A percentile compares a stretch with the other conserved stretches of the same genome.
These are phyloP conservation scores for Chrysomallon squamiferum DNA, from an alignment of 1,140 invertebrate species.

Conservation along the genomic window DNA sequence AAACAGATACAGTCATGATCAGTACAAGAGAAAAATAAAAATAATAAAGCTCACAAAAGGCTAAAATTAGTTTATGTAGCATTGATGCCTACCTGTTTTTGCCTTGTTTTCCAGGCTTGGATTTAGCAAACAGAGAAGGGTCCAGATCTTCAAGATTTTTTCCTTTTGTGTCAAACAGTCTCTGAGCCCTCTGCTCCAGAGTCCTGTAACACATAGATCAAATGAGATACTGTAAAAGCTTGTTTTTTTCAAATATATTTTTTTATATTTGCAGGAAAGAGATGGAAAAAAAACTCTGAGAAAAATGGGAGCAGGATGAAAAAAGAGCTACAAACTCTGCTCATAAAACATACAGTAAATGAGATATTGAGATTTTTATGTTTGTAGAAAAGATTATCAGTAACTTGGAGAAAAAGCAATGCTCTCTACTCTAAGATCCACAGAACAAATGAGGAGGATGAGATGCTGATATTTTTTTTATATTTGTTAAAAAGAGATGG, in stretches of 20 bases:
- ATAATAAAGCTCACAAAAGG: no score
- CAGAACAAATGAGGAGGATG: no score
- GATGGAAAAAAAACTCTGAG: not conserved
- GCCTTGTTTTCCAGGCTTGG: conserved; percentile 60
- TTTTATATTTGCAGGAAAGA: not conserved
- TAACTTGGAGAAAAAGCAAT: no score
- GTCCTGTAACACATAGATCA: conserved; percentile 69
- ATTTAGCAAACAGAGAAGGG: conserved; percentile 87
- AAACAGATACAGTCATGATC: no score
- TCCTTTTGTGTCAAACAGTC: conserved; percentile 95
- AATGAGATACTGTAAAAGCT: not conserved
- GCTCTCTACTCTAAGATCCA: no score
- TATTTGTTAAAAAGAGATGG: no score
- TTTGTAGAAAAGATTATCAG: no score
- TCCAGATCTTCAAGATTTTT: conserved; percentile 84
- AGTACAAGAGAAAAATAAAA: no score
- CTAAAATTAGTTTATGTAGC: no score
- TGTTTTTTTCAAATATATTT: not conserved
- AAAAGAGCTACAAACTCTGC: not conserved
- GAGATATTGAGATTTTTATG: no score
- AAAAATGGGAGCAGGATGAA: not conserved
- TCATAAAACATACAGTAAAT: no score
- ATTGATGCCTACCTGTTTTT: conserved; percentile 60
- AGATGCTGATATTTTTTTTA: no score
- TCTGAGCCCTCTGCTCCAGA: conserved; percentile 93